Evolutionary conservation across 2,888 invertebrate genomes (phyloP).

Genomic region (Polydrusus cervinus): DNA sequence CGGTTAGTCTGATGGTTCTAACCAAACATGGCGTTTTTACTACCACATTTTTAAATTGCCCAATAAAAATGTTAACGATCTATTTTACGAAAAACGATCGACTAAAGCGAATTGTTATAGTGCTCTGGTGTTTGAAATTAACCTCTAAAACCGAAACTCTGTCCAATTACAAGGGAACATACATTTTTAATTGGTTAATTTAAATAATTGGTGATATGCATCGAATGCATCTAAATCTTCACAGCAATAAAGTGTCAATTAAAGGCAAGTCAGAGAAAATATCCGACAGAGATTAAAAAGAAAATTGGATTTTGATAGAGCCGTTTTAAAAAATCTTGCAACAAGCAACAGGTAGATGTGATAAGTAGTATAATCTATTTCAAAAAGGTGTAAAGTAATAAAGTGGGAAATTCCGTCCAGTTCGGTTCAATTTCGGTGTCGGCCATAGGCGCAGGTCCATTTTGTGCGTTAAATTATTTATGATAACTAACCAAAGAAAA

Average conservation of each 20-base stretch:
- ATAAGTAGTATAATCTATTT: too few species aligned
- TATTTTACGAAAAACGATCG: conserved; percentile 3
- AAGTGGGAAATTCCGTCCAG: too few species aligned
- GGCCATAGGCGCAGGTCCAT: too few species aligned
- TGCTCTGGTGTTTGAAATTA: conserved; percentile 6
- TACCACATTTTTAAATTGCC: conserved; percentile 5
- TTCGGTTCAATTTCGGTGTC: too few species aligned
- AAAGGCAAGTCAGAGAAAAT: not conserved
- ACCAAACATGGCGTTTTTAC: conserved; percentile 2
- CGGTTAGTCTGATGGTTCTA: not conserved
- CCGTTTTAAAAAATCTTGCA: not conserved
- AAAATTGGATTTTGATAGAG: conserved; percentile 4
- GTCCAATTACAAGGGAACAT: conserved; percentile 21
- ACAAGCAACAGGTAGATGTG: not conserved
- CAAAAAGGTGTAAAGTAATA: too few species aligned
- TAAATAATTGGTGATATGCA: conserved; percentile 35
- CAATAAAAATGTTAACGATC: conserved; percentile 10
- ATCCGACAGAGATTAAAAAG: not conserved
- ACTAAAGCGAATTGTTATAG: conserved; percentile 9
- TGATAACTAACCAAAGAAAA: too few species aligned
- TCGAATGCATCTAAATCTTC: conserved; percentile 33
- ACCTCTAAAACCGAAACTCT: conserved; percentile 12
- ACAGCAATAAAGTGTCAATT: conserved; percentile 29
- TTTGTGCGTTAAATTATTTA: too few species aligned
- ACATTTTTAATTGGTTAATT: conserved; percentile 32